These are phyloP conservation scores for Spea hammondii DNA, from an alignment of 2,797 vertebrate species.

Conservation along the genomic window DNA sequence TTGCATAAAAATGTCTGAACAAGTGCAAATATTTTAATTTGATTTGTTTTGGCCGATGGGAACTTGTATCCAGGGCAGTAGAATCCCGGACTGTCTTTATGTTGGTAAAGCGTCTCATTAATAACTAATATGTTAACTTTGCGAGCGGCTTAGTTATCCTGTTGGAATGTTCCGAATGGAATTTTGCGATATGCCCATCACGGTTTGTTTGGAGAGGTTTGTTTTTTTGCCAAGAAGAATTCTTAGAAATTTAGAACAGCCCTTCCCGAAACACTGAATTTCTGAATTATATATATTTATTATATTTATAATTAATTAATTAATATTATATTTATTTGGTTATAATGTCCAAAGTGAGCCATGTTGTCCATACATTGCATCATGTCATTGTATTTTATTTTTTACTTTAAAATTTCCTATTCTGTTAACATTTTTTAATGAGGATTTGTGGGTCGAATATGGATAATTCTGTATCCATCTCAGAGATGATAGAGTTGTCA, in stretches of 20 bases:
- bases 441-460: too few species aligned
- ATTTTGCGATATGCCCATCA: neutral
- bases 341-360: too few species aligned
- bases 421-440: too few species aligned
- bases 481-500: too few species aligned
- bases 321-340: too few species aligned
- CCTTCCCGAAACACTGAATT: too few species aligned
- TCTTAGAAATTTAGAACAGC: slow-evolving; percentile 6
- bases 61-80: neutral
- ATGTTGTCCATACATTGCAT: too few species aligned
- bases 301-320: too few species aligned
- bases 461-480: too few species aligned
- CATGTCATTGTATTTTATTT: too few species aligned
- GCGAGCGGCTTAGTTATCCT: neutral
- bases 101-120: neutral
- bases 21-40: slow-evolving; percentile 19
- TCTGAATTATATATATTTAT: too few species aligned
- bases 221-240: neutral
- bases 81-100: slow-evolving; percentile 11
- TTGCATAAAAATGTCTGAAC: neutral
- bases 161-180: slow-evolving; percentile 10
- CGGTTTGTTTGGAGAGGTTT: slow-evolving; percentile 17
- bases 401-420: too few species aligned
- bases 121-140: neutral
- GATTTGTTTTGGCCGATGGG: slow-evolving; percentile 29